A percentile compares a stretch with the other conserved stretches of the same genome.
phyloP scores from a whole-genome alignment of 2,797 vertebrate species.

The Cossypha dichroa region DNA sequence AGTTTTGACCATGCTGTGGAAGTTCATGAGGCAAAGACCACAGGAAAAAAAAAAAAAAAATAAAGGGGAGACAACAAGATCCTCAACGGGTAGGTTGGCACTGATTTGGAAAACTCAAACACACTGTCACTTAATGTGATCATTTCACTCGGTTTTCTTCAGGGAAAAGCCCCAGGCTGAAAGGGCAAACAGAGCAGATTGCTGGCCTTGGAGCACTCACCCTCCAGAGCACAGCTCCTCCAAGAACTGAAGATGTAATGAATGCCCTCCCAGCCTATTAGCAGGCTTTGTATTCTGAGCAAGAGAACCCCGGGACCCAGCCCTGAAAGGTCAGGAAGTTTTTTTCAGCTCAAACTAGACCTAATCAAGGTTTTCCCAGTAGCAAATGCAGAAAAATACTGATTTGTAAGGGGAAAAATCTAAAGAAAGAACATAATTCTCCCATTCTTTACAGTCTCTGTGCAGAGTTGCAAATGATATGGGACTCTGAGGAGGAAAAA shows the following conservation, averaged over 20 bases:
- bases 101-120: neutral
- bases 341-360: constrained; percentile 14
- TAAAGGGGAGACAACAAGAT: neutral
- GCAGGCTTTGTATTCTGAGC: constrained; percentile 33
- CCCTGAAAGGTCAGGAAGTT: constrained; percentile 44
- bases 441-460: neutral
- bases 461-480: neutral
- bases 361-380: constrained; percentile 38
- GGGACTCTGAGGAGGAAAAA: neutral
- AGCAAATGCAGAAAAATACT: constrained; percentile 31
- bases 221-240: constrained; percentile 25
- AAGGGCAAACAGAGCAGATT: constrained; percentile 33
- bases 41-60: neutral
- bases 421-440: constrained; percentile 11
- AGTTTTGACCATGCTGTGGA: neutral
- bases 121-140: neutral
- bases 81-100: neutral
- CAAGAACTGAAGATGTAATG: constrained; percentile 44
- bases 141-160: constrained; percentile 28
- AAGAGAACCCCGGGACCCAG: constrained; percentile 12
- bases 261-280: constrained; percentile 67
- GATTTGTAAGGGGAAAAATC: neutral
- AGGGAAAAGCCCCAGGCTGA: neutral
- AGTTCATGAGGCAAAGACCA: neutral
- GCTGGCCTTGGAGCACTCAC: constrained; percentile 39